Evolutionary conservation across 2,888 invertebrate genomes (phyloP).

Genomic region (Ichneumon xanthorius): DNA sequence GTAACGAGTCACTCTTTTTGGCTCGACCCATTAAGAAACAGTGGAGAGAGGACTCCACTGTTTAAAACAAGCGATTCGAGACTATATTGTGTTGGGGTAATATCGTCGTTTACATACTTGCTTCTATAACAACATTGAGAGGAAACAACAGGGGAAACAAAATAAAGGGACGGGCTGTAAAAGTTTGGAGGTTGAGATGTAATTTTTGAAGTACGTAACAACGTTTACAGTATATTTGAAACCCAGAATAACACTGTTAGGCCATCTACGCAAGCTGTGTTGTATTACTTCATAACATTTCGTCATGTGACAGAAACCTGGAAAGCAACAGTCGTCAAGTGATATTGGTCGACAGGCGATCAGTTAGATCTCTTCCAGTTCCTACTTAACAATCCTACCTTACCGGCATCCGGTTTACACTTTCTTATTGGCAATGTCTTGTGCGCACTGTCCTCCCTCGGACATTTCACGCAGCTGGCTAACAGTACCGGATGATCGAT

Average conservation of each 20-base stretch:
- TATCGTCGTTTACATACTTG: neutral
- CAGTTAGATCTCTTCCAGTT: neutral
- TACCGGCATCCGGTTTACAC: neutral
- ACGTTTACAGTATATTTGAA: neutral
- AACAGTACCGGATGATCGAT: neutral
- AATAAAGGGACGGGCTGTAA: neutral
- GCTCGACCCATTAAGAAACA: neutral
- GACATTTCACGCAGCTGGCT: neutral
- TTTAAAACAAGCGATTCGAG: neutral
- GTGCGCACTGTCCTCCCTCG: constrained; percentile 16
- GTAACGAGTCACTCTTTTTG: constrained; percentile 35
- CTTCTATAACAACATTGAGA: neutral
- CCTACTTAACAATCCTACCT: neutral
- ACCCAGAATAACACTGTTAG: neutral
- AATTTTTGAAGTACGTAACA: neutral
- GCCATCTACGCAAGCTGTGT: neutral
- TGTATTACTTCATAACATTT: neutral
- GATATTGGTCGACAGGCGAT: neutral
- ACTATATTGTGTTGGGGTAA: neutral
- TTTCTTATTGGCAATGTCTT: neutral
- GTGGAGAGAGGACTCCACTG: constrained; percentile 5
- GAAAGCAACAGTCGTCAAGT: no score
- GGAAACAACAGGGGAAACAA: neutral
- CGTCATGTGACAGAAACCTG: neutral
- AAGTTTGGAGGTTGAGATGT: neutral